Percentiles rank a stretch among this genome's conserved stretches.
Evolutionary conservation across 2,113 vertebrate species (phyloP).

Genomic region (Felis catus): F.catus_Fca126_mat1.0 CM031419.1:130867501-130868000

Average conservation of each 20-base stretch:
- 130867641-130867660: not conserved
- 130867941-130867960: not conserved
- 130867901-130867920: not conserved
- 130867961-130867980: not conserved
- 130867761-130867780: not conserved
- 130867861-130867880: not conserved
- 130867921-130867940: not conserved
- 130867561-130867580: not conserved
- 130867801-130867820: not conserved
- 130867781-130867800: not conserved
- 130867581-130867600: not conserved
- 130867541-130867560: not conserved
- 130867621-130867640: not conserved
- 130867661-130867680: not conserved
- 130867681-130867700: not conserved
- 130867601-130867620: constrained; percentile 1
- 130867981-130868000: not conserved
- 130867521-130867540: not conserved
- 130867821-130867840: not conserved
- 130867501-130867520: not conserved
- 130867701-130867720: not conserved
- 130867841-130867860: not conserved
- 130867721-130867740: not conserved
- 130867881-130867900: not conserved
- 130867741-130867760: not conserved